These are phyloP conservation scores for Antheraea assamensis DNA, from an alignment of 2,888 invertebrate genomes.

Conservation along the genomic window DNA sequence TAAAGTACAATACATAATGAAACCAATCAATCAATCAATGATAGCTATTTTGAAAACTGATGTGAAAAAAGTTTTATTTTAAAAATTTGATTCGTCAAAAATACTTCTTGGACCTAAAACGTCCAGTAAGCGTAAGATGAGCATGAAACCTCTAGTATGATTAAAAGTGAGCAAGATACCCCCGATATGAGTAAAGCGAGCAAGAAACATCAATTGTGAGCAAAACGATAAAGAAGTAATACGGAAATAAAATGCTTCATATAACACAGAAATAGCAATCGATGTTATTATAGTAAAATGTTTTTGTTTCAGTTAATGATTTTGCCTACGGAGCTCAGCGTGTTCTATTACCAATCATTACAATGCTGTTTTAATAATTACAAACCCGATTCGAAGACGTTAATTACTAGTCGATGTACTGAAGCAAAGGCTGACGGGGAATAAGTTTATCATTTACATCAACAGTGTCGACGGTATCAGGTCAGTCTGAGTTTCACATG, in stretches of 20 bases:
- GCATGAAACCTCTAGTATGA: not conserved
- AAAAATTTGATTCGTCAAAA: too few species aligned
- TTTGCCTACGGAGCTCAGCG: slow-evolving; percentile 77
- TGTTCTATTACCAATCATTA: slow-evolving; percentile 76
- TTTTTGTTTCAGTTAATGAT: slow-evolving; percentile 71
- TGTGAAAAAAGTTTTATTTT: too few species aligned
- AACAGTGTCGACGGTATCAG: slow-evolving; percentile 65
- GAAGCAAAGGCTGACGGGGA: slow-evolving; percentile 68
- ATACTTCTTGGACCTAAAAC: too few species aligned
- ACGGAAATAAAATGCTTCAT: too few species aligned
- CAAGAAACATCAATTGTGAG: not conserved
- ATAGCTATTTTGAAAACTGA: too few species aligned
- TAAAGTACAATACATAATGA: too few species aligned
- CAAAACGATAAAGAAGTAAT: not conserved
- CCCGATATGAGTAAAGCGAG: not conserved
- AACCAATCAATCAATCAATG: too few species aligned
- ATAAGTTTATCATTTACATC: slow-evolving; percentile 68
- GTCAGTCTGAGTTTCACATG: slow-evolving; percentile 40
- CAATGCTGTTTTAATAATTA: slow-evolving; percentile 78
- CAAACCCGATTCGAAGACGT: slow-evolving; percentile 59
- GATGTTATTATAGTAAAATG: not conserved
- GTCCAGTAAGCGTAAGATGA: too few species aligned
- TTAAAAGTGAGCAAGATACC: not conserved
- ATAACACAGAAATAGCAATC: not conserved
- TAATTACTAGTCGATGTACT: slow-evolving; percentile 74